These are phyloP conservation scores for Pontoporia blainvillei DNA, from an alignment of 2,113 vertebrate species.

Conservation along the genomic window DNA sequence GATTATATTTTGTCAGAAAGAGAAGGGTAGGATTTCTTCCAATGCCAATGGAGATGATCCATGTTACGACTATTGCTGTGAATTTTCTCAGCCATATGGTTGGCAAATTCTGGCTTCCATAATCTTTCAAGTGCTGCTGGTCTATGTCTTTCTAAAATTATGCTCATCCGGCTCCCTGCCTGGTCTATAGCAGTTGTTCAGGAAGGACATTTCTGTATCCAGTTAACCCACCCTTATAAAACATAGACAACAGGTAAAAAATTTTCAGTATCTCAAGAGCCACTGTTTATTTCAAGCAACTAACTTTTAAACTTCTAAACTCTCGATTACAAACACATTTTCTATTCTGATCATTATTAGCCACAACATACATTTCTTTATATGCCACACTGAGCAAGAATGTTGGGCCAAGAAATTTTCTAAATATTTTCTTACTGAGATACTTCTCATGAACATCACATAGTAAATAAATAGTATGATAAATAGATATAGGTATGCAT, in stretches of 20 bases:
- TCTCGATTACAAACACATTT: background rate
- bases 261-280: background rate
- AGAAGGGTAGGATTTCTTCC: background rate
- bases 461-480: background rate
- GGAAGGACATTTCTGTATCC: background rate
- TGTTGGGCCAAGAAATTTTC: background rate
- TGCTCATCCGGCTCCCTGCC: background rate
- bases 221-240: background rate
- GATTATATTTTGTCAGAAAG: background rate
- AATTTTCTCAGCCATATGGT: background rate
- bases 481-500: background rate
- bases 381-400: background rate
- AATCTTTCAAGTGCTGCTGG: background rate
- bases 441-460: background rate
- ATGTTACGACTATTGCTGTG: background rate
- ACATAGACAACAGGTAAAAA: background rate
- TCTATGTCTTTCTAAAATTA: background rate
- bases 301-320: background rate
- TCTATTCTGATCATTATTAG: background rate
- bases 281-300: background rate
- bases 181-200: background rate
- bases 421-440: background rate
- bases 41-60: background rate
- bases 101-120: background rate
- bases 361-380: background rate